Conservation (phyloP, 2,113 vertebrate genomes). For the Odontophorus gujanensis region DNA sequence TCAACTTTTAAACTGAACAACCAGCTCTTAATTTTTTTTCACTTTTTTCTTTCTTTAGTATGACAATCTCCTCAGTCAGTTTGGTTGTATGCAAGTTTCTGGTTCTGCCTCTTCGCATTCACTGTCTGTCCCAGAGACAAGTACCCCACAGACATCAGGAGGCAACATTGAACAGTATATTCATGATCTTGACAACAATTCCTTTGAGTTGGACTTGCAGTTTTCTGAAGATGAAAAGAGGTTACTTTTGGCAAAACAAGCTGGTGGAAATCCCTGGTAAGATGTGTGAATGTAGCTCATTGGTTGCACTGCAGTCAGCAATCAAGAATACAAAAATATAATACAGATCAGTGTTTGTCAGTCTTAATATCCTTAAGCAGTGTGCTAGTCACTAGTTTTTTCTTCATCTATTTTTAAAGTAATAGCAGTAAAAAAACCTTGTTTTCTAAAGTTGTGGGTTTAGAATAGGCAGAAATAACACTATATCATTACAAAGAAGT, state of each 20-base stretch:
- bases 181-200: constrained; percentile 96
- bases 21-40: background rate
- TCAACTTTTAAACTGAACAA: background rate
- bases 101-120: constrained; percentile 89
- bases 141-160: constrained; percentile 84
- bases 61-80: constrained; percentile 98
- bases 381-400: background rate
- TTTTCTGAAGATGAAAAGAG: constrained; percentile 96
- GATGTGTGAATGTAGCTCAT: background rate
- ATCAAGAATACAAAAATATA: background rate
- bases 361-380: background rate
- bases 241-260: constrained; percentile 94
- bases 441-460: background rate
- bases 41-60: constrained; percentile 80
- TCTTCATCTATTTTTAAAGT: background rate
- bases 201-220: constrained; percentile 96
- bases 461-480: background rate
- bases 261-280: constrained; percentile 95
- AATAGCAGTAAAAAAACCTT: background rate
- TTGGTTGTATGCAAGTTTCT: constrained; percentile 97
- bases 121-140: constrained; percentile 80
- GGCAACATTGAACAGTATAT: constrained; percentile 99
- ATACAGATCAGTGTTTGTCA: background rate
- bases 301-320: background rate
- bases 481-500: background rate